phyloP scores from a whole-genome alignment of 2,797 vertebrate genomes.

The Falco columbarius region DNA sequence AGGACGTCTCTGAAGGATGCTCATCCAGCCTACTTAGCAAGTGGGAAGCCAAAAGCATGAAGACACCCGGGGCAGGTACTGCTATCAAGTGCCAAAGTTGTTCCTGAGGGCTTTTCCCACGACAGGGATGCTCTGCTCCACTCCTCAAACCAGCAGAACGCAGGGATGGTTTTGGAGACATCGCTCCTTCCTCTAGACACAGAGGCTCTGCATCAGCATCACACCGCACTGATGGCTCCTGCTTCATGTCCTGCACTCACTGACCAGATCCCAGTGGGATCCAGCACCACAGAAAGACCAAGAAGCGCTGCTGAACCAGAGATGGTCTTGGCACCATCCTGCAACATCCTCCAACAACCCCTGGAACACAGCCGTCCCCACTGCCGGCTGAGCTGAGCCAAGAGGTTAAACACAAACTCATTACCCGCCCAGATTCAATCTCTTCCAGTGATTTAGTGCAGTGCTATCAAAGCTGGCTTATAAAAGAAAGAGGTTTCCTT shows the following conservation, averaged over 20 bases:
- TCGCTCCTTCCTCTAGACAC: too few relatives aligned
- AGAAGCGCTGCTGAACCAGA: background rate
- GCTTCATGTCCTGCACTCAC: rapidly evolving
- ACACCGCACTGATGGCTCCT: rapidly evolving
- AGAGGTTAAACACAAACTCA: background rate
- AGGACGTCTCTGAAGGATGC: background rate
- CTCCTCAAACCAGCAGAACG: background rate
- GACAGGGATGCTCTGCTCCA: rapidly evolving
- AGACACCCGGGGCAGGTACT: background rate
- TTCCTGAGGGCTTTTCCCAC: background rate
- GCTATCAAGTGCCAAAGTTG: background rate
- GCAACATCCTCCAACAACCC: rapidly evolving
- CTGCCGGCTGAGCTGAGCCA: rapidly evolving
- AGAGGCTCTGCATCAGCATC: background rate
- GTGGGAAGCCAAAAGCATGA: background rate
- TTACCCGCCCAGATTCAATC: background rate
- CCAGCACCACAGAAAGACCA: rapidly evolving
- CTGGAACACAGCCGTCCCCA: background rate
- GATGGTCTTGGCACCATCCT: background rate
- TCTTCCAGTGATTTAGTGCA: background rate
- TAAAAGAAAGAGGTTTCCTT: background rate
- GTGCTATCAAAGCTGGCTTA: background rate
- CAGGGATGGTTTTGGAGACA: background rate
- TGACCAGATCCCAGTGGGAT: background rate
- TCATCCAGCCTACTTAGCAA: rapidly evolving